phyloP scores from a whole-genome alignment of 2,888 invertebrate species.

The Cephus sareptanus region DNA sequence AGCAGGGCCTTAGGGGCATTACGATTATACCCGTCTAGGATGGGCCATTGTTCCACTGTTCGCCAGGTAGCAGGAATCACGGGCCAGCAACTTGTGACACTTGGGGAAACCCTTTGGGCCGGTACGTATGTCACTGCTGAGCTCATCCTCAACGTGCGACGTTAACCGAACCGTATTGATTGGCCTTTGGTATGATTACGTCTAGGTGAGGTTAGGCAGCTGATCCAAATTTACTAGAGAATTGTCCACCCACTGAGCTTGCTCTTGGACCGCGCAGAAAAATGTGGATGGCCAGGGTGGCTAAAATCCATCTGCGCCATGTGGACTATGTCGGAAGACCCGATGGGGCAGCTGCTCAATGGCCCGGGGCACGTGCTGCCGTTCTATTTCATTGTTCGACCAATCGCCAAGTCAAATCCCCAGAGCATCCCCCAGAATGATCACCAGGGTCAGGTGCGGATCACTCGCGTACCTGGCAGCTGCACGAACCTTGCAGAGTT shows the following conservation, averaged over 20 bases:
- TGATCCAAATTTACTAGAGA: not conserved
- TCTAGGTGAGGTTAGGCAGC: not conserved
- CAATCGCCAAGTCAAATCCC: slow-evolving; percentile 28
- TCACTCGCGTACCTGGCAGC: slow-evolving; percentile 37
- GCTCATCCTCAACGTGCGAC: not conserved
- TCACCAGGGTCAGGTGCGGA: slow-evolving; percentile 38
- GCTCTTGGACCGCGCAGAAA: not conserved
- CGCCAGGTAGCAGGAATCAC: slow-evolving; percentile 46
- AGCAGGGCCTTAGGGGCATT: not conserved
- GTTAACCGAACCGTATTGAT: not conserved
- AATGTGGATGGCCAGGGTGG: not conserved
- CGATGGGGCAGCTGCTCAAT: slow-evolving; percentile 28
- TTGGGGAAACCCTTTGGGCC: slow-evolving; percentile 28
- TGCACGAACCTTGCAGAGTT: slow-evolving; percentile 17
- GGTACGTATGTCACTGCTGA: slow-evolving; percentile 15
- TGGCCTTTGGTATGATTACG: not conserved
- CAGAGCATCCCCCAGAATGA: slow-evolving; percentile 14
- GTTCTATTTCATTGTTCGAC: slow-evolving; percentile 18
- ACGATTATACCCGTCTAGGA: slow-evolving; percentile 43
- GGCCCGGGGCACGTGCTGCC: slow-evolving; percentile 31
- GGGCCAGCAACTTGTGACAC: slow-evolving; percentile 57
- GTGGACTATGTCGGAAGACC: not conserved
- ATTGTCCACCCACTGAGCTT: not conserved
- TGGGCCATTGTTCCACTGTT: slow-evolving; percentile 26
- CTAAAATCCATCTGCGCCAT: not conserved